Base-by-base conservation (phyloP, 1,140 invertebrate genomes). In the Bombus terrestris region DNA sequence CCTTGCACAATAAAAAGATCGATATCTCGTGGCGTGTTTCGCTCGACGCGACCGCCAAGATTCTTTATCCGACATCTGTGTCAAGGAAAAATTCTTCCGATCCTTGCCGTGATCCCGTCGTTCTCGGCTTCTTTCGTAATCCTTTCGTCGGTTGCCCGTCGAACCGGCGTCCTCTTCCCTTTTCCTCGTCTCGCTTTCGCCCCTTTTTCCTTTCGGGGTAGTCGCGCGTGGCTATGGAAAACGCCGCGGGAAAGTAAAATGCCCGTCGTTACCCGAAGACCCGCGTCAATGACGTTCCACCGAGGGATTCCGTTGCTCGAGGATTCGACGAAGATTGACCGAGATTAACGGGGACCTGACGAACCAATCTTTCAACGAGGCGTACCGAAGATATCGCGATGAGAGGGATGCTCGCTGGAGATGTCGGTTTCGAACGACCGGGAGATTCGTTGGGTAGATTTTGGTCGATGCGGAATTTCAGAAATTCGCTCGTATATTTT, bases 21-120 rank as follows among this genome's bases (percentile, higher is more conserved):
- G 83, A 85, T 85, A 81, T 80, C 83, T 64, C 69, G 59, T 13
- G 83, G 32, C 32, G 78, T 80, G 78, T 81, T 73, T 81, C 77
- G 78, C 74, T 73, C 83, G 87, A 89, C 43, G 83, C 85, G 88
- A 89, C 88, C 84, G 80, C 66, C 80, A 83, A 84, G 88, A 89
- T 89, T 87, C 88, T 89, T 89, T 89, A 89, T 89, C 88, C 85
- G 87, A 86, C 88, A 88, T 89, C 88, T 83, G 79, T 89, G 87
- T 89, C 88, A 89, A 89, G 88, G 84, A 78, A 84, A 89, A 89
- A 89, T 89, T 89, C 87, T 57, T 81, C 66, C 82, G 88, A 89
- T 89, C 83, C 79, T 86, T 64, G 57, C 74, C 37, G 69, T 35
- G 84, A 86, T 86, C 59, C 83, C 53, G 77, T 79, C 78, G 66